Evolutionary conservation across 2,888 invertebrate species (phyloP).

Genomic region (Pseudococcus jackbeardsleyi): DNA sequence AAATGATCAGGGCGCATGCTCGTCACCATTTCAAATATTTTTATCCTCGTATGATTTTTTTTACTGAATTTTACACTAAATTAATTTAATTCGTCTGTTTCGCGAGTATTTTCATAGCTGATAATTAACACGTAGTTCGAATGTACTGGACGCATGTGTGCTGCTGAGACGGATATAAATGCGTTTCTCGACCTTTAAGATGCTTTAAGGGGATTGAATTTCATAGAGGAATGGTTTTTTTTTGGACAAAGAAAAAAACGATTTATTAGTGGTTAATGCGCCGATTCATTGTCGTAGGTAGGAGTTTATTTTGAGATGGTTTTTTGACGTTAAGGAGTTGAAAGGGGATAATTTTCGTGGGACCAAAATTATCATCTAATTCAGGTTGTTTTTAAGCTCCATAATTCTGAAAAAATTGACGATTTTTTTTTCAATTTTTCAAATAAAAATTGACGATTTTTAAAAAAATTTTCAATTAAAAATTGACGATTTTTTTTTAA

Average conservation of each 20-base stretch:
- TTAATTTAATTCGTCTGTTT: not conserved
- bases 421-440: too few relatives aligned
- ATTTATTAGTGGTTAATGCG: not conserved
- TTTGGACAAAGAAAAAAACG: not conserved
- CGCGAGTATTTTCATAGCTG: constrained; percentile 11
- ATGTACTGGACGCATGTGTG: not conserved
- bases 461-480: too few relatives aligned
- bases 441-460: too few relatives aligned
- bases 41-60: not conserved
- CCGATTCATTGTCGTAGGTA: not conserved
- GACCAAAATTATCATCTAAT: too few relatives aligned
- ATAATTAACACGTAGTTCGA: constrained; percentile 4
- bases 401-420: too few relatives aligned
- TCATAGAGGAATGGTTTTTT: not conserved
- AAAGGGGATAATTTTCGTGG: too few relatives aligned
- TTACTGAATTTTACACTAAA: not conserved
- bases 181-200: not conserved
- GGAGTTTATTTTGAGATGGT: too few relatives aligned
- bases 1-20: not conserved
- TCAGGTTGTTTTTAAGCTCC: too few relatives aligned
- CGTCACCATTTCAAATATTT: not conserved
- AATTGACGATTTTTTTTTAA: too few relatives aligned
- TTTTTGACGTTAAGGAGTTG: too few relatives aligned
- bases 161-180: not conserved
- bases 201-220: not conserved